Conservation (phyloP, 2,113 vertebrate genomes). For the Serinus canaria region DNA sequence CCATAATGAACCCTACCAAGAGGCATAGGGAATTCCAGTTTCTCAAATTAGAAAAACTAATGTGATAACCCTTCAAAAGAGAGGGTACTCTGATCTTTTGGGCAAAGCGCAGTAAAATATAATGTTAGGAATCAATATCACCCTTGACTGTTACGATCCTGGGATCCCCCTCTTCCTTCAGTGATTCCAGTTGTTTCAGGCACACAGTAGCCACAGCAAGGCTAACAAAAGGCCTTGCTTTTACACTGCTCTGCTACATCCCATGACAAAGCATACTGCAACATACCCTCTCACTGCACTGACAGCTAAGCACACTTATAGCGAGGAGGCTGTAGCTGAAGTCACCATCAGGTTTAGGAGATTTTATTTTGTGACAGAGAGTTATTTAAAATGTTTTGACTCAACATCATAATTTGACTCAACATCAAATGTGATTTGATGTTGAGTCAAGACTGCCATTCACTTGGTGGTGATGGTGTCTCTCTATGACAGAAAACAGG, state of each 20-base stretch:
- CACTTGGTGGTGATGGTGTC: neutral
- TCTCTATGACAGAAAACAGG: neutral
- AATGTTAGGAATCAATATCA: neutral
- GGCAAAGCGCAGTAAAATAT: neutral
- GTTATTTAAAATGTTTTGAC: neutral
- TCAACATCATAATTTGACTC: too few relatives aligned
- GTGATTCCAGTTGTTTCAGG: neutral
- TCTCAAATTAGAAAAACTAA: neutral
- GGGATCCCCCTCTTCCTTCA: neutral
- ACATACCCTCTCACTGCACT: neutral
- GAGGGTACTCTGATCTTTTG: neutral
- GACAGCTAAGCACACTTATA: neutral
- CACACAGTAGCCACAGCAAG: neutral
- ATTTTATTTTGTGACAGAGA: neutral
- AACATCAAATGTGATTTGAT: neutral
- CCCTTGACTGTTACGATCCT: neutral
- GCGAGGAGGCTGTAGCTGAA: neutral
- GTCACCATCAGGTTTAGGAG: neutral
- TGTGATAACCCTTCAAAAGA: neutral
- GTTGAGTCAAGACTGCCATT: neutral
- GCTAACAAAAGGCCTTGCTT: neutral
- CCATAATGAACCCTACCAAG: neutral
- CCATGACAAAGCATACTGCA: neutral
- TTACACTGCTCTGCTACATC: neutral
- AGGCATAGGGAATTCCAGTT: neutral